These are phyloP conservation scores for Magallana gigas DNA, from an alignment of 1,140 invertebrate species.

Conservation along the genomic window DNA sequence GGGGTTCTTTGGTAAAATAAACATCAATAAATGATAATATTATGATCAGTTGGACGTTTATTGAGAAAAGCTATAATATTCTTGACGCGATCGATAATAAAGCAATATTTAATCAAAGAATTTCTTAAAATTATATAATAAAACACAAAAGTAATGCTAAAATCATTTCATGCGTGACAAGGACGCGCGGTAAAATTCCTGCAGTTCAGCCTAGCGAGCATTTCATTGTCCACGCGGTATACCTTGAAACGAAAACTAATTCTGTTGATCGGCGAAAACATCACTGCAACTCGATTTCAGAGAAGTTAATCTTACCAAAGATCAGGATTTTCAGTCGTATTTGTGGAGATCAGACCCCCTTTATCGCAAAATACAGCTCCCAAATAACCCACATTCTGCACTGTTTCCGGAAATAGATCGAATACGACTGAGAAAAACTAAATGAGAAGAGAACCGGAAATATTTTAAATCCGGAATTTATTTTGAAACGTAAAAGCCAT, in stretches of 20 bases:
- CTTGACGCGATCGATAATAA: too few relatives aligned
- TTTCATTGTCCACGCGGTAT: neutral
- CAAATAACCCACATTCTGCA: neutral
- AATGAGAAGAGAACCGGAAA: neutral
- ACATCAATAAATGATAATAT: too few relatives aligned
- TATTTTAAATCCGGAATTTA: neutral
- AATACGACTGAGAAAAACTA: conserved; percentile 28
- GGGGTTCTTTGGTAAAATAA: too few relatives aligned
- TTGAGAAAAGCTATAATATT: too few relatives aligned
- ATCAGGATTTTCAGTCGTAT: neutral
- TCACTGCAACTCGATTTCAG: neutral
- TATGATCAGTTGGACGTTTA: too few relatives aligned
- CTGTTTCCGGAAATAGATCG: conserved; percentile 35
- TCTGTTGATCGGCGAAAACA: neutral
- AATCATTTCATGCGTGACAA: neutral
- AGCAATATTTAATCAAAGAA: too few relatives aligned
- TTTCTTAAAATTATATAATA: too few relatives aligned
- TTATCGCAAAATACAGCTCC: neutral
- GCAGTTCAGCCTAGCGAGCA: neutral
- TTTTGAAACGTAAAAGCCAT: neutral
- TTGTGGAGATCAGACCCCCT: neutral
- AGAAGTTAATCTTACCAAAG: neutral
- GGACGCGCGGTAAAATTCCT: conserved; percentile 19
- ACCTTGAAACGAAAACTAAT: neutral
- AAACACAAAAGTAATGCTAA: neutral